phyloP scores from a whole-genome alignment of 2,113 vertebrate species.

The Equus quagga region DNA sequence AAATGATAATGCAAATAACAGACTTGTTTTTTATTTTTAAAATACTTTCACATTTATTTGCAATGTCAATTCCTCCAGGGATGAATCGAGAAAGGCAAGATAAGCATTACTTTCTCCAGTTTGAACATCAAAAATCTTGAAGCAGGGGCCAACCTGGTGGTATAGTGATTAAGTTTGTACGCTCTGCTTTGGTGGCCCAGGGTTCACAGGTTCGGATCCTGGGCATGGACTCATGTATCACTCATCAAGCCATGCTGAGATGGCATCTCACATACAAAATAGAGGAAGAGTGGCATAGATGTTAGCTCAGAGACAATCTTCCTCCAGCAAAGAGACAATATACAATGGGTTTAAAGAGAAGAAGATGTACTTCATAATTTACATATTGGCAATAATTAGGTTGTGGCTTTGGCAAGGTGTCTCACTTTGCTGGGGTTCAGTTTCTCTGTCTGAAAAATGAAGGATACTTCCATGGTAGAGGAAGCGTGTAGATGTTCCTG shows the following conservation, averaged over 20 bases:
- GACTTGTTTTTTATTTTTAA: conserved; percentile 17
- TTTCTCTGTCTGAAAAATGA: conserved; percentile 38
- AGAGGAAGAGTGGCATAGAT: too few species aligned
- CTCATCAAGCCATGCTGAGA: too few species aligned
- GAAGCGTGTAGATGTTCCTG: neutral
- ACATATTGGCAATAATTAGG: neutral
- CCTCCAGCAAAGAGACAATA: neutral
- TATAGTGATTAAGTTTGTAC: too few species aligned
- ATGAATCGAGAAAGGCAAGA: neutral
- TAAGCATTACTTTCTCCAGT: neutral
- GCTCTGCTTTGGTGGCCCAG: too few species aligned
- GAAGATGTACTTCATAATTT: neutral
- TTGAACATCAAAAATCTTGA: conserved; percentile 34
- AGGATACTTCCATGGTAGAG: neutral
- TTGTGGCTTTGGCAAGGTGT: neutral
- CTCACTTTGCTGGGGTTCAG: conserved; percentile 12
- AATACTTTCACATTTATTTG: conserved; percentile 43
- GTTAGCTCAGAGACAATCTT: too few species aligned
- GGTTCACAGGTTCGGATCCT: too few species aligned
- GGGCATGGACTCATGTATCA: too few species aligned
- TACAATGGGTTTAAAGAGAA: neutral
- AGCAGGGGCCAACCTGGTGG: too few species aligned
- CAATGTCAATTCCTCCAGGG: neutral
- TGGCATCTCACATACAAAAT: too few species aligned
- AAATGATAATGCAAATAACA: neutral